Evolutionary conservation across 2,888 invertebrate species (phyloP).

Genomic region (Callinectes sapidus): DNA sequence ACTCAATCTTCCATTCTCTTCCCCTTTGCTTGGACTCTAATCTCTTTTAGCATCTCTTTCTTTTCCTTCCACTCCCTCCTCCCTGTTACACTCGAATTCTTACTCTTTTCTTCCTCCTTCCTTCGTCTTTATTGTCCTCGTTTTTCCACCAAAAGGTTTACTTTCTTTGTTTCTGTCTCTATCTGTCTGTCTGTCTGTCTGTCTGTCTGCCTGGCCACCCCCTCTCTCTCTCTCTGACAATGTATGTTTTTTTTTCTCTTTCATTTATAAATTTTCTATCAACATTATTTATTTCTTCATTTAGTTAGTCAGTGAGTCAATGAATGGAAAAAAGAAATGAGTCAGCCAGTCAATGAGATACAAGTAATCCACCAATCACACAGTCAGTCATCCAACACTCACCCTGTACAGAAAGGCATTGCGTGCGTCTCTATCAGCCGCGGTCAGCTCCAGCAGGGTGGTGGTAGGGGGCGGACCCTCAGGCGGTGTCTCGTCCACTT

Average conservation of each 20-base stretch:
- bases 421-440: slow-evolving; percentile 43
- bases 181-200: slow-evolving; percentile 3
- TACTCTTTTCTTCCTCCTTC: background rate
- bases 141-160: too few relatives aligned
- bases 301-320: too few relatives aligned
- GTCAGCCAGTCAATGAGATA: too few relatives aligned
- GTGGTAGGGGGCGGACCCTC: background rate
- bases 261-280: too few relatives aligned
- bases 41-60: background rate
- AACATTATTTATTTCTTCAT: too few relatives aligned
- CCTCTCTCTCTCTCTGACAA: slow-evolving; percentile 1
- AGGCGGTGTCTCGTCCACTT: slow-evolving; percentile 55
- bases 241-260: background rate
- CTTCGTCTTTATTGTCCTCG: background rate
- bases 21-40: background rate
- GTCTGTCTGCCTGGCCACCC: too few relatives aligned
- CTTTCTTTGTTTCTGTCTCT: background rate
- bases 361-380: too few relatives aligned
- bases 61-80: background rate
- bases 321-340: too few relatives aligned
- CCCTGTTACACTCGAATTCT: background rate
- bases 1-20: background rate
- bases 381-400: background rate
- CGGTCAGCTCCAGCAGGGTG: slow-evolving; percentile 52
- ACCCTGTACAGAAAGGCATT: slow-evolving; percentile 61